Evolutionary conservation across 2,113 vertebrate genomes (phyloP).

Genomic region (Corythaeola cristata): DNA sequence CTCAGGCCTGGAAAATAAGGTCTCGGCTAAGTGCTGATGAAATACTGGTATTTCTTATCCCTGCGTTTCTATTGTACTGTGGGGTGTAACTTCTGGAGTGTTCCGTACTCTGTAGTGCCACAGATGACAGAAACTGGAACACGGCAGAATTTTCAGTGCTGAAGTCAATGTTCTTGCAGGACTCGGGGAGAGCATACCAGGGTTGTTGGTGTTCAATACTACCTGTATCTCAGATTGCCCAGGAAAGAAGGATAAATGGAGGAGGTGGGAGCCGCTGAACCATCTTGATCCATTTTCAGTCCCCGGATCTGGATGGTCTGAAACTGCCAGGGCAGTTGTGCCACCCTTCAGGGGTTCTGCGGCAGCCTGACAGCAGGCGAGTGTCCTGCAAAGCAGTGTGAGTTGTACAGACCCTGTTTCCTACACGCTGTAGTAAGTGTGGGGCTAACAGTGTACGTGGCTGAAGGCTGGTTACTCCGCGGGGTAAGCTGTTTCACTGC

Average conservation of each 20-base stretch:
- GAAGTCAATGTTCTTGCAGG: background rate
- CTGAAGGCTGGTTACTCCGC: background rate
- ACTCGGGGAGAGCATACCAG: background rate
- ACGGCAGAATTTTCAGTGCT: background rate
- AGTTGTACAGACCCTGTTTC: background rate
- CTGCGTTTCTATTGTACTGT: background rate
- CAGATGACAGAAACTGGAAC: background rate
- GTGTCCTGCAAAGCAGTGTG: background rate
- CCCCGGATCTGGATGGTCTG: too few species aligned
- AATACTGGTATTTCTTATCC: background rate
- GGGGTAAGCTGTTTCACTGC: background rate
- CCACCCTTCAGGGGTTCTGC: background rate
- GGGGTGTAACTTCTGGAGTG: background rate
- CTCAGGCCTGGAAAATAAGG: background rate
- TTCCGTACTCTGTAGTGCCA: fast-evolving
- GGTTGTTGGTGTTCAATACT: background rate
- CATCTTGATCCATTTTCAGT: background rate
- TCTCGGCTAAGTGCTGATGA: background rate
- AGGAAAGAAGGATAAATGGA: background rate
- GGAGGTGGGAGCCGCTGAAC: background rate
- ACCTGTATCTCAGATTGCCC: background rate
- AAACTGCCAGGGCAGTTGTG: background rate
- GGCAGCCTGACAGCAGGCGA: background rate
- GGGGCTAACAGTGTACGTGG: background rate
- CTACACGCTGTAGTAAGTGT: fast-evolving